Conservation (phyloP, 2,888 invertebrate species). For the Heliothis peltigera region DNA sequence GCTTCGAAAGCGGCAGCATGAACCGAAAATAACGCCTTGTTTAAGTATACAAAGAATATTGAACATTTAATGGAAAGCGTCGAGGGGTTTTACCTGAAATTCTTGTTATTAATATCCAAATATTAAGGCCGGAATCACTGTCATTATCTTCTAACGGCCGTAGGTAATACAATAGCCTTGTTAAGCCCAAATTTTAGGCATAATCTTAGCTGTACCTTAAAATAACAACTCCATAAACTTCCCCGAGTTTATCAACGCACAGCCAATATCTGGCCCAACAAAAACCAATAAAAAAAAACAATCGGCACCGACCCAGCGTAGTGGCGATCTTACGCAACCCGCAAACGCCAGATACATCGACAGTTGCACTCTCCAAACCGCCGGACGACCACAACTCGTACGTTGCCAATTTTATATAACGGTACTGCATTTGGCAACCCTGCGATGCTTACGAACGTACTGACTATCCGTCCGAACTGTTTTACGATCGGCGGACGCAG, state of each 20-base stretch:
- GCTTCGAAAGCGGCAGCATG: background rate
- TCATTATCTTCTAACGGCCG: background rate
- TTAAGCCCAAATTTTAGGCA: background rate
- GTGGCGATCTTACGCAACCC: slow-evolving; percentile 26
- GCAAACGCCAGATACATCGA: slow-evolving; percentile 38
- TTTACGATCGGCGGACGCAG: slow-evolving; percentile 49
- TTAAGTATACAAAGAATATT: slow-evolving; percentile 1
- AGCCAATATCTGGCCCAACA: background rate
- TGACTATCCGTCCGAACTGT: slow-evolving; percentile 41
- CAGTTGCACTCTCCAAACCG: slow-evolving; percentile 46
- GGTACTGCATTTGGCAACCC: slow-evolving; percentile 56
- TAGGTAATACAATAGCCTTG: slow-evolving; percentile 1
- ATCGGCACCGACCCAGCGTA: background rate
- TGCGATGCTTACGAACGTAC: slow-evolving; percentile 29
- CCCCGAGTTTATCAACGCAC: background rate
- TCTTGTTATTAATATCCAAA: background rate
- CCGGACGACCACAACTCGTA: slow-evolving; percentile 41
- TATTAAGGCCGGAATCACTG: slow-evolving; percentile 1
- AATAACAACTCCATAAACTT: background rate
- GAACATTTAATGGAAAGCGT: background rate
- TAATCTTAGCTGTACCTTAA: background rate
- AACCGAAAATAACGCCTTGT: background rate
- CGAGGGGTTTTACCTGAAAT: slow-evolving; percentile 1
- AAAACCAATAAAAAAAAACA: slow-evolving; percentile 7
- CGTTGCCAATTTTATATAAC: slow-evolving; percentile 61